Evolutionary conservation across 1,140 invertebrate species (phyloP).

Genomic region (Ephestia elutella): DNA sequence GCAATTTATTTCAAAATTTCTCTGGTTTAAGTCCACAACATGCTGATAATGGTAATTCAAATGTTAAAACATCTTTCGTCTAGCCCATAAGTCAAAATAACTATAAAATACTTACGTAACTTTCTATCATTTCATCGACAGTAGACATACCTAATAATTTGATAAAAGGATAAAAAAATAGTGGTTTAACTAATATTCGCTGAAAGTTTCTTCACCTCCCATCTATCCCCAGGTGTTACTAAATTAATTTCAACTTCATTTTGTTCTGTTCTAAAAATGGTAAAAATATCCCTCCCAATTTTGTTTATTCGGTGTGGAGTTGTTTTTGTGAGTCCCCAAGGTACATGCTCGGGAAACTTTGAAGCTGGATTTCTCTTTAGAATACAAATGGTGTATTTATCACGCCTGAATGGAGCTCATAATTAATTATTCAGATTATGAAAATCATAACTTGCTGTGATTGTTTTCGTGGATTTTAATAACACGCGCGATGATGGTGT

Average conservation of each 20-base stretch:
- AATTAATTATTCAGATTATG: constrained; percentile 1
- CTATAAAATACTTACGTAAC: too few species aligned
- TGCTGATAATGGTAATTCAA: too few species aligned
- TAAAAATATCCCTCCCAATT: constrained; percentile 6
- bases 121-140: too few species aligned
- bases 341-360: not conserved
- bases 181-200: too few species aligned
- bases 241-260: constrained; percentile 6
- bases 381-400: constrained; percentile 2
- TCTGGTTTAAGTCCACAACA: too few species aligned
- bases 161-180: too few species aligned
- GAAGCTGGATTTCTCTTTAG: not conserved
- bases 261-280: not conserved
- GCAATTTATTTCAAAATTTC: too few species aligned
- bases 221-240: not conserved
- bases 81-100: too few species aligned
- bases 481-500: too few species aligned
- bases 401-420: not conserved
- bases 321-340: constrained; percentile 4
- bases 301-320: not conserved
- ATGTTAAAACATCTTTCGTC: too few species aligned
- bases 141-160: too few species aligned
- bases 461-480: too few species aligned
- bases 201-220: not conserved
- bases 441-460: not conserved